Base-by-base conservation (phyloP, 2,797 vertebrate species). In the Silurus lanzhouensis region DNA sequence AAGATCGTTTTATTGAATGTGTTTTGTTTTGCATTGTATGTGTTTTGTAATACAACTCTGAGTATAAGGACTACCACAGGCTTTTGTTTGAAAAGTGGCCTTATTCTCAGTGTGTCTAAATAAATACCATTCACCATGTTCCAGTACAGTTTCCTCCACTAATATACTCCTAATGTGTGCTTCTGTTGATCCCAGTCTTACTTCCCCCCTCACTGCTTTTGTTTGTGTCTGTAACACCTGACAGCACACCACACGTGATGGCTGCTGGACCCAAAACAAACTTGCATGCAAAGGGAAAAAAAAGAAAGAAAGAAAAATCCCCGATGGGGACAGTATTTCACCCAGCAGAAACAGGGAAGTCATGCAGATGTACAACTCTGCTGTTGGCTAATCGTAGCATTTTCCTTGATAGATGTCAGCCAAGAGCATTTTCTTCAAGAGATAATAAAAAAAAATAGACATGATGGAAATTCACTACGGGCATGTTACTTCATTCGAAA, bases 191-290 rank as follows among this genome's bases (percentile, higher is more conserved):
- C 20, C 61, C n/a, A 20, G 17, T 76, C 15, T 77, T 27, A 20
- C 15, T 70, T 20, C 55, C 25, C 31, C 31, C 58, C 22, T 79
- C 71, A 31, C 55, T 82, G 84, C 74, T 52, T 83, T 84, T 89
- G 88, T 89, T 89, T 84, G 83, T 70, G 17, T 70, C 20, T 83
- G 79, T 72, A 88, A 67, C 64, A 84, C 80, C 77, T 87, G 85
- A 88, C 76, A 46, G 84, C 70, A 77, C 72, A 66, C 20, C 14
- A 17, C 48, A 48, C 79, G 66, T 87, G 87, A 89, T 85, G 66
- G 82, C 20, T 6, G 10, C 78, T 77, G 85, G 64, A 83, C 48
- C 76, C 63, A 83, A 86, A 82, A 84, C 82, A 20, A 44, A 66
- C 72, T n/a, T 82, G 81, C 52, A 60, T 17, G n/a, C 38, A 66